phyloP scores from a whole-genome alignment of 2,113 vertebrate genomes.

The Symphodus melops region DNA sequence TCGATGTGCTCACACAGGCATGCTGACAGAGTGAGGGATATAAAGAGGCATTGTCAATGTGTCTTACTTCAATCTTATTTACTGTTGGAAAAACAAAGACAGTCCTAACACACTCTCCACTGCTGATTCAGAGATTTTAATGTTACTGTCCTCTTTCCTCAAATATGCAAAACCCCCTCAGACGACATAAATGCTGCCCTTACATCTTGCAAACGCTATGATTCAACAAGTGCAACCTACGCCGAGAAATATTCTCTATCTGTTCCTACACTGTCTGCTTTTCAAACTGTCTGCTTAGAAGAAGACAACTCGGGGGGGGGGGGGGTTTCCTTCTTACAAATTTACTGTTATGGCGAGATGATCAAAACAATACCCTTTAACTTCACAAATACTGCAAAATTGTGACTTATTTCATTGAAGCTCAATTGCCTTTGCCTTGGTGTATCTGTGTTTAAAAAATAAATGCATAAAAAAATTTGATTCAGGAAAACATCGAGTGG shows the following conservation, averaged over 20 bases:
- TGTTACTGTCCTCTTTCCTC: background rate
- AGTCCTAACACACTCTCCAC: conserved; percentile 1
- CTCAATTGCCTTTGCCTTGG: too few relatives aligned
- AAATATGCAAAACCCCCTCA: background rate
- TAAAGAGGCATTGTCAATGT: conserved; percentile 1
- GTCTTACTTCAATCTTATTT: conserved; percentile 11
- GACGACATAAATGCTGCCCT: background rate
- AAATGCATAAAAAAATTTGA: too few relatives aligned
- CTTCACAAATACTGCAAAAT: too few relatives aligned
- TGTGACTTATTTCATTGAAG: too few relatives aligned
- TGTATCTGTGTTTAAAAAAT: too few relatives aligned
- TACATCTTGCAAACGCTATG: conserved; percentile 2
- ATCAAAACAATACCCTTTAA: too few relatives aligned
- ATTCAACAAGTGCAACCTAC: conserved; percentile 1
- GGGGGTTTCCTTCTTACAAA: background rate
- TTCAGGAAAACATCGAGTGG: too few relatives aligned
- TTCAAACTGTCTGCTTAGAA: background rate
- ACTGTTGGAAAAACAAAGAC: background rate
- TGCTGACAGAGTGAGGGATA: conserved; percentile 10
- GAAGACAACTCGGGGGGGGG: background rate
- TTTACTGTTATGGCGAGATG: too few relatives aligned
- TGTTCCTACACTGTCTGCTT: background rate
- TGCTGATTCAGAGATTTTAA: background rate
- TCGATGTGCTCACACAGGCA: conserved; percentile 6
- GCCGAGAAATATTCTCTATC: background rate